Conservation (phyloP, 2,888 invertebrate genomes). For the Polietes domitor region DNA sequence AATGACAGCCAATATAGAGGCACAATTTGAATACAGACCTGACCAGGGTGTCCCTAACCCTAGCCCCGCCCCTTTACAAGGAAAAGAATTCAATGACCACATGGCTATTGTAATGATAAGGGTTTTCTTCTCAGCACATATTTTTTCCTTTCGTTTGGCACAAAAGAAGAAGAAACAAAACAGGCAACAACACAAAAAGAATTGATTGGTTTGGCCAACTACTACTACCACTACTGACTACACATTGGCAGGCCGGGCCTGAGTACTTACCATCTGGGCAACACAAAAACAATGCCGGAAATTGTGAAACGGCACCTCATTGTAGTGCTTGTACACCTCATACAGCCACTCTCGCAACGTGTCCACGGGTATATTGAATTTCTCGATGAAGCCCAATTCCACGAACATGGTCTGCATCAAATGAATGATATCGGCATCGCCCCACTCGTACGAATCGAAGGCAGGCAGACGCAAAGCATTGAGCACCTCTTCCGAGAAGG, state of each 20-base stretch:
- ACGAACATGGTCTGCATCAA: slow-evolving; percentile 91
- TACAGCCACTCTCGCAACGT: slow-evolving; percentile 87
- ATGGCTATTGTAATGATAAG: slow-evolving; percentile 20
- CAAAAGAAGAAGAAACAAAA: neutral
- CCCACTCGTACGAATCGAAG: slow-evolving; percentile 92
- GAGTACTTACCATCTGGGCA: slow-evolving; percentile 89
- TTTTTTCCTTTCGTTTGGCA: neutral
- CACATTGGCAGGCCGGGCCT: neutral
- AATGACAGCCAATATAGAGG: slow-evolving; percentile 29
- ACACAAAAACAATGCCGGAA: slow-evolving; percentile 94
- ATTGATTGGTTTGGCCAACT: neutral
- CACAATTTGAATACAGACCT: neutral
- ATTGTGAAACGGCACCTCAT: slow-evolving; percentile 93
- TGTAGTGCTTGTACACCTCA: slow-evolving; percentile 90
- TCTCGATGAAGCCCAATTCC: slow-evolving; percentile 87
- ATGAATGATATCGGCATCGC: slow-evolving; percentile 89
- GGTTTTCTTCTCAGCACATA: neutral
- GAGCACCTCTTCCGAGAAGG: slow-evolving; percentile 80
- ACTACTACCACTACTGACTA: neutral
- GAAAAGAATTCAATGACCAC: neutral
- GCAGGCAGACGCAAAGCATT: slow-evolving; percentile 81
- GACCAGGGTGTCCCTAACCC: neutral
- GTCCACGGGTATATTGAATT: slow-evolving; percentile 88
- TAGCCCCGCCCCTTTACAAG: neutral
- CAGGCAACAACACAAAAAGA: neutral